A percentile compares a stretch with the other conserved stretches of the same genome.
Conservation (phyloP, 2,888 invertebrate genomes). For the Spilosoma lubricipeda region DNA sequence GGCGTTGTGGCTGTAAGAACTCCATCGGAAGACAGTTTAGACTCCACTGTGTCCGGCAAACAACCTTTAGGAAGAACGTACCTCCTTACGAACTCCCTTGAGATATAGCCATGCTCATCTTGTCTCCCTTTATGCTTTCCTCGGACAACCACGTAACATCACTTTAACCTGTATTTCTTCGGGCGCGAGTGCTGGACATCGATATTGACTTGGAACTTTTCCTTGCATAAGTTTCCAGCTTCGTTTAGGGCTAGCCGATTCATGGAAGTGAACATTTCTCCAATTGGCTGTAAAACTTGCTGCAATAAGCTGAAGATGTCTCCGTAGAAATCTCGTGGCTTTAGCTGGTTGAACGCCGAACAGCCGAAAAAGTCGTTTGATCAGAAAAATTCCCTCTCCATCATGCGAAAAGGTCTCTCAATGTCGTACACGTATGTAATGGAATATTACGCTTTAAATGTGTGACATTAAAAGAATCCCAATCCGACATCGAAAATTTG, state of each 20-base stretch:
- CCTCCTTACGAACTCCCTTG: constrained; percentile 90
- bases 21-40: constrained; percentile 92
- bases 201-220: constrained; percentile 89
- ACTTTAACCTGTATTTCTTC: constrained; percentile 92
- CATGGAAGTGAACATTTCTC: constrained; percentile 68
- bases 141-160: constrained; percentile 88
- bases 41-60: constrained; percentile 89
- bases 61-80: constrained; percentile 91
- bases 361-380: constrained; percentile 56
- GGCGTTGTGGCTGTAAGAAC: constrained; percentile 91
- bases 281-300: constrained; percentile 63
- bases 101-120: constrained; percentile 90
- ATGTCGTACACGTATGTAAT: constrained; percentile 68
- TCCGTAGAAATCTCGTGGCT: constrained; percentile 55
- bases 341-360: constrained; percentile 48
- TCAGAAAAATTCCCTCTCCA: constrained; percentile 71
- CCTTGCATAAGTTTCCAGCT: constrained; percentile 77
- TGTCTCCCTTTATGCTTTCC: constrained; percentile 92
- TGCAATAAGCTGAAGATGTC: constrained; percentile 57
- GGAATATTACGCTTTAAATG: no score
- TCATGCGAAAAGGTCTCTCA: constrained; percentile 68
- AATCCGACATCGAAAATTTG: no score
- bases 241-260: constrained; percentile 76
- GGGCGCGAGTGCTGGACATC: constrained; percentile 92
- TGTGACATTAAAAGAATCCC: no score